Evolutionary conservation across 2,113 vertebrate genomes (phyloP).

Genomic region (Zosterops borbonicus): DNA sequence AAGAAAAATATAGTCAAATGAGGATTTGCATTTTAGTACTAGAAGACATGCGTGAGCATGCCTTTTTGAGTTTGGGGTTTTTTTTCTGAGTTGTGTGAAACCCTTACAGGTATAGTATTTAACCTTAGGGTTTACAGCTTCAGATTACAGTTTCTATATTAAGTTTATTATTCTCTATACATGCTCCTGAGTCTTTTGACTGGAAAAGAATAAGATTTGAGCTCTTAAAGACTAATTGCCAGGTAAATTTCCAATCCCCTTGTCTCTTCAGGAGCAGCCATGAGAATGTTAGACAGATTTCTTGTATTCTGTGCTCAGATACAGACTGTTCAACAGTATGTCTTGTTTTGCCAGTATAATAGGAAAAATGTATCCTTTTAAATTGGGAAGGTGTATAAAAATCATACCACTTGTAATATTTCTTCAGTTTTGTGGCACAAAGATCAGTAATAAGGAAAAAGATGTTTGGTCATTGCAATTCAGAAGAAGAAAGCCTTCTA

Average conservation of each 20-base stretch:
- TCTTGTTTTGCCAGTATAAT: neutral
- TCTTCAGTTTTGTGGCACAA: neutral
- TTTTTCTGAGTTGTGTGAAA: neutral
- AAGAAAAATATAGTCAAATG: neutral
- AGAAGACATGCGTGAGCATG: neutral
- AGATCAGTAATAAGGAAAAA: neutral
- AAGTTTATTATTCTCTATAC: neutral
- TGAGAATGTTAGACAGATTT: neutral
- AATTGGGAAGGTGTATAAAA: neutral
- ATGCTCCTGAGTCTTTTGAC: neutral
- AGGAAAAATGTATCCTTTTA: neutral
- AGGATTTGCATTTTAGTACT: neutral
- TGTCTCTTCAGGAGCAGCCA: neutral
- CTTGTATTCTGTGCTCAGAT: neutral
- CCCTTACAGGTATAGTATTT: neutral
- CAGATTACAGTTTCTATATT: neutral
- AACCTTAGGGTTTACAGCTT: neutral
- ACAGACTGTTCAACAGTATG: neutral
- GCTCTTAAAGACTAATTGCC: neutral
- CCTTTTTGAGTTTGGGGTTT: neutral
- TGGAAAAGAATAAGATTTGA: neutral
- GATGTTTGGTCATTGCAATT: neutral
- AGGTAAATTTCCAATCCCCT: neutral
- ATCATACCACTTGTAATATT: neutral
- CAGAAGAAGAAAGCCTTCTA: neutral